Evolutionary conservation across 1,140 invertebrate species (phyloP), one percentile per base, ranked within the genome.

Genomic region (Drosophila ogumai): DNA sequence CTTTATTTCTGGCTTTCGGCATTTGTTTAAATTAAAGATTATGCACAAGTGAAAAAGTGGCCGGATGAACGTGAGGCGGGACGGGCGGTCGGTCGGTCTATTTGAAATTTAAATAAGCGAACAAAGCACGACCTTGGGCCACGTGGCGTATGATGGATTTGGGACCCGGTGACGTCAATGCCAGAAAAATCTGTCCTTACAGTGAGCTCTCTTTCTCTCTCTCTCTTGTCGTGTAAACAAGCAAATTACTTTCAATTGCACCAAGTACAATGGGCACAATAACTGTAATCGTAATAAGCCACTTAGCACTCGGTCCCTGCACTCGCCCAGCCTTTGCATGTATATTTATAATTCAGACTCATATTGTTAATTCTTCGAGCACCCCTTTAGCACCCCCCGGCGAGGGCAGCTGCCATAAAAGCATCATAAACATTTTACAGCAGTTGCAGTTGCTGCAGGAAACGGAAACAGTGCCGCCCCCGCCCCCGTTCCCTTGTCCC

Each of bases 341-440:
- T 38, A 84, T 90, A 88, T 88, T 77, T 77, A 68, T 77, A 77
- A 77, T 77, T 77, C 74, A 68, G 47, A 90, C 82, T 88, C 75
- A 88, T 90, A 84, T 90, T 88, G 76, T 84, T 84, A 88, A 88
- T 88, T 88, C 82, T 68, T 84, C 46, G 49, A 66, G 63, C 36
- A 52, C 25, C 40, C 49, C 36, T 3, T 19, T 43, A 47, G 31
- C 1, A 3, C 13, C 47, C 58, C 25, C 25, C 15, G 57, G 46
- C 79, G 71, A 54, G 75, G 76, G 75, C 49, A 60, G 58, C 76
- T 59, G 49, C 57, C 76, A 88, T 88, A 90, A 88, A 88, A 88
- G 84, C 84, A 80, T 88, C 85, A 88, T 88, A 88, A 88, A 88
- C 84, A 88, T 88, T 88, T 88, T 84, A 88, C 85, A 88, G 85